Base-by-base conservation (phyloP, 2,888 invertebrate genomes). In the Anoplius nigerrimus region DNA sequence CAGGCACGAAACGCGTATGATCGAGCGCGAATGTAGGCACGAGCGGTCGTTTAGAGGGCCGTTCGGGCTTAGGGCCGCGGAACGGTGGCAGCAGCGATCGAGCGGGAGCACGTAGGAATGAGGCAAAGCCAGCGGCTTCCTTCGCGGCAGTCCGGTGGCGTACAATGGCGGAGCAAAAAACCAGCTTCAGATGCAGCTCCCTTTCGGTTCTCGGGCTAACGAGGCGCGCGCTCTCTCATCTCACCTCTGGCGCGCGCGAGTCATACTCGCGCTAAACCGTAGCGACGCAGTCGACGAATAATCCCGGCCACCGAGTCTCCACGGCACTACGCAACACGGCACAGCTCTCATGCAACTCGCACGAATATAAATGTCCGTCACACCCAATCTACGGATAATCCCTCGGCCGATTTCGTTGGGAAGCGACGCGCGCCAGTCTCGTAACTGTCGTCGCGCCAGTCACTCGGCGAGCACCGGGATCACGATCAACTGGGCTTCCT, bases 101-200 rank as follows among this genome's bases (percentile, higher is more conserved):
- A 60, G 52, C 24, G 13, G 55, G 51, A 18, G 48, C 48, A 18
- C 48, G 48, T 48, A 60, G 66, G 71, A 51, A 51, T 46, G 74
- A 75, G 72, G 63, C 66, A 71, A n/a, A 70, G 60, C 66, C 62
- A 72, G 71, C 71, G 71, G 71, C 71, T 78, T 69, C 76, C 69
- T 78, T 71, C 75, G 77, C 76, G 67, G 65, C 60, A 71, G 70
- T 74, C 71, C 68, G 68, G 71, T 61, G 69, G 79, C 74, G 78
- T 81, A 80, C 83, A 83, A 83, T 83, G 82, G 82, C 82, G 82
- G 82, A 82, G 77, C 78, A 80, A 75, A 77, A 79, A 78, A 76
- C 74, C 34, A 79, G 77, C 71, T 54, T 75, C 72, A 6, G 64
- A 69, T 69, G 73, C 57, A 70, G 77, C 71, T 79, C 75, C 75